Evolutionary conservation across 1,140 invertebrate genomes (phyloP), one percentile per base, ranked within the genome.

Genomic region (Lepidotrigona ventralis): DNA sequence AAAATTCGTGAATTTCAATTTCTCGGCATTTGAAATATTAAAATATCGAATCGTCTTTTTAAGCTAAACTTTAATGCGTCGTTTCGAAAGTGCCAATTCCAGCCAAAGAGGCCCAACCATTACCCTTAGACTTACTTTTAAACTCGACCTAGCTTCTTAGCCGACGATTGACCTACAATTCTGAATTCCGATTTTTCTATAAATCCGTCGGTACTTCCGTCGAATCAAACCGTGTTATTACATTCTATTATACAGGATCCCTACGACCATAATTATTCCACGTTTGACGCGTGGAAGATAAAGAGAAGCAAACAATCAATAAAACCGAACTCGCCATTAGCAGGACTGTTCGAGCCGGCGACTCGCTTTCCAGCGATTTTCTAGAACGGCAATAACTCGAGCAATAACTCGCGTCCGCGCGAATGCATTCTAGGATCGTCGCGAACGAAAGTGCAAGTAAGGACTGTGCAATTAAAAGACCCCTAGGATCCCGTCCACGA

Each of bases 301-400:
- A 70, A 76, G 53, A 79, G 29, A 23, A 58, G 53, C 21, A 79
- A 73, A 63, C 68, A 33, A 80, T 73, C 69, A 15, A 80, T 63
- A 29, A 69, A 46, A 73, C 14, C 79, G 0, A 29, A 8, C 12
- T 21, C 17, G 14, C 51, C 17, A 53, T 63, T 73, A 29, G 3
- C 23, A 23, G 29, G 53, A 63, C 17, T 72, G 56, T 51, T 63
- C 9, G 15, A 64, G n/a, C 56, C 23, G n/a, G n/a, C n/a, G n/a
- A 2, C 53, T 63, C 11, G 58, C 21, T 63, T 80, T 76, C 72
- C 29, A 73, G 73, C 53, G 80, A 81, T 81, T 76, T 76, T 76
- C 72, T 81, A 46, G 72, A 76, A 46, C 72, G 76, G 66, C 66
- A 84, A 72, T 82, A 83, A 83, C 78, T 86, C 75, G 80, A 76